Base-by-base conservation (phyloP, 2,797 vertebrate species). In the Dipus sagitta region DNA sequence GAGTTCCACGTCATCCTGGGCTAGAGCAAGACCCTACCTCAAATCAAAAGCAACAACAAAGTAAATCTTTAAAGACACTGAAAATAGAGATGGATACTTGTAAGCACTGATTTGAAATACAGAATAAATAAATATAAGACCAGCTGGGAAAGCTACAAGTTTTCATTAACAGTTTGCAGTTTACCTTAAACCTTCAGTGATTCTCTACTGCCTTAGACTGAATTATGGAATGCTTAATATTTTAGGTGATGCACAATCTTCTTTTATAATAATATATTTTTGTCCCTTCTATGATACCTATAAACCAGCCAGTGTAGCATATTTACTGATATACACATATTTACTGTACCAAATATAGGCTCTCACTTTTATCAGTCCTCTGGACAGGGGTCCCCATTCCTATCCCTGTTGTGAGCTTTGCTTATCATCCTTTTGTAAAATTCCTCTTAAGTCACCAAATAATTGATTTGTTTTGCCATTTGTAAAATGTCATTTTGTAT, bases 231-330 rank as follows among this genome's bases (percentile, higher is more conserved):
- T 75, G 38, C 10, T 75, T 84, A 71, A 32, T 72, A 74, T 38
- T 64, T 80, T 64, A 85, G 34, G 7, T 58, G 13, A 1, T 52
- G 54, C 32, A 60, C 34, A 62, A 68, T 74, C 15, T 78, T 28
- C 23, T 14, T 86, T 92, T 60, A 12, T 47, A 91, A 42, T 47
- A 78, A 34, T 54, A 64, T 86, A 24, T 86, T 91, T 90, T 85
- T n/a, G 20, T n/a, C 42, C 6, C 28, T 8, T 60, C 8, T 70
- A 28, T 88, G 28, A 93, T 60, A 5, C 58, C 60, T 86, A 32
- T 65, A 64, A 90, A 84, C 9, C 28, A 67, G 30, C 21, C 47
- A 85, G 23, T 47, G 20, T 87, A 62, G 60, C 42, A 6, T 70
- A 87, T 92, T 52, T 81, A 38, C 38, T 38, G 38, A 38, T 38